Base-by-base conservation (phyloP, 2,113 vertebrate species). In the Prunella fulvescens region DNA sequence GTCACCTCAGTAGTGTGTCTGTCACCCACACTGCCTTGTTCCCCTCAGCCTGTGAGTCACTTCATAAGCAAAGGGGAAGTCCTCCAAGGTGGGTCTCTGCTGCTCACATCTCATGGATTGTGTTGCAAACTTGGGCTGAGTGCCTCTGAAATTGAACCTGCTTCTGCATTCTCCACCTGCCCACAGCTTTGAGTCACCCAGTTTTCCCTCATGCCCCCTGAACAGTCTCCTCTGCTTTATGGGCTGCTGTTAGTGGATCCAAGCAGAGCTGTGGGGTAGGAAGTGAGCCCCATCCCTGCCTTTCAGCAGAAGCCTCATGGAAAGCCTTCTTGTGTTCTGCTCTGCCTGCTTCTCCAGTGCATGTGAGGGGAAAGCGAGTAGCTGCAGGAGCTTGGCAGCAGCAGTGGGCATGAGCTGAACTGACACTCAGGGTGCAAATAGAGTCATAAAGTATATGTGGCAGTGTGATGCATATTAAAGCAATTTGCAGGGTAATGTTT, bases 381-480 rank as follows among this genome's bases (percentile, higher is more conserved):
- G 69, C 86, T 70, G 86, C 67, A 24, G 69, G 86, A 90, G 72
- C 72, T 86, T 93, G 95, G 88, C 92, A 93, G 85, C 78, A 79
- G 81, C 1, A 2, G 45, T 26, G 80, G 54, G 42, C 72, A 88
- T 23, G 42, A 88, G 82, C 88, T 60, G 82, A 73, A 28, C 60
- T 1, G 29, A 77, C 88, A 92, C 85, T 13, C 4, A 5, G 86
- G 80, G 83, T 92, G 82, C 86, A 93, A 92, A 88, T 14, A 62
- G 88, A 94, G 86, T 94, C 95, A 94, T 88, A 45, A 92, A 92
- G 88, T 90, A 90, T 66, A 95, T 67, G 96, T 71, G 94, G 95
- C 80, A 81, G 80, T 6, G 56, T 96, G 95, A 94, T 83, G 86
- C 88, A 83, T 86, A 92, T 93, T 90, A 54, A 62, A 95, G 90